A percentile compares a stretch with the other conserved stretches of the same genome.
These are phyloP conservation scores for Morelia viridis DNA, from an alignment of 2,797 vertebrate species.

Conservation along the genomic window DNA sequence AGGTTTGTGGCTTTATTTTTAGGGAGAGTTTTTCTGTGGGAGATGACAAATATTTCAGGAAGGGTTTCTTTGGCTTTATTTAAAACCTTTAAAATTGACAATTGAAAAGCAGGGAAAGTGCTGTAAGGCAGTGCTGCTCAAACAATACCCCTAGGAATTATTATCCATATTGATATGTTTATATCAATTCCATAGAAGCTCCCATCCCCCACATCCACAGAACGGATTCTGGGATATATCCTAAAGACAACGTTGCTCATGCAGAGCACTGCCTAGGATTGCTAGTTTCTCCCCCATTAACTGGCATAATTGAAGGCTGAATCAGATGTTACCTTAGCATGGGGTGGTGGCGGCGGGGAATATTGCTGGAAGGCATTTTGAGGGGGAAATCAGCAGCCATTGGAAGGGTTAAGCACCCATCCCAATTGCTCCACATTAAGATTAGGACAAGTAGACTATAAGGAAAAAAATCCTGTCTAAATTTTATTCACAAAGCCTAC, in stretches of 20 bases:
- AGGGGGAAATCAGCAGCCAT: neutral
- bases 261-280: neutral
- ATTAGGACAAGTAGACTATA: neutral
- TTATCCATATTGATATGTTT: neutral
- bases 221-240: neutral
- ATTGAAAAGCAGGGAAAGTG: slow-evolving; percentile 12
- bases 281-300: neutral
- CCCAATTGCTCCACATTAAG: neutral
- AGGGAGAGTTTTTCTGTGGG: neutral
- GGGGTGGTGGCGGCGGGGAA: neutral
- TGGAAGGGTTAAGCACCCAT: neutral
- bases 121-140: neutral
- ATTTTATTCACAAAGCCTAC: neutral
- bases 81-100: slow-evolving; percentile 41
- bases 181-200: neutral
- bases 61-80: slow-evolving; percentile 1
- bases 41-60: slow-evolving; percentile 23
- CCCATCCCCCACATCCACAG: neutral
- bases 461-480: neutral
- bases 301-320: neutral
- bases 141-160: neutral
- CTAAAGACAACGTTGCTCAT: neutral
- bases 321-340: neutral
- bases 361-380: neutral
- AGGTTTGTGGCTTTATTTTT: slow-evolving; percentile 16